Conservation (phyloP, 1,140 invertebrate species). For the Phortica variegata region DNA sequence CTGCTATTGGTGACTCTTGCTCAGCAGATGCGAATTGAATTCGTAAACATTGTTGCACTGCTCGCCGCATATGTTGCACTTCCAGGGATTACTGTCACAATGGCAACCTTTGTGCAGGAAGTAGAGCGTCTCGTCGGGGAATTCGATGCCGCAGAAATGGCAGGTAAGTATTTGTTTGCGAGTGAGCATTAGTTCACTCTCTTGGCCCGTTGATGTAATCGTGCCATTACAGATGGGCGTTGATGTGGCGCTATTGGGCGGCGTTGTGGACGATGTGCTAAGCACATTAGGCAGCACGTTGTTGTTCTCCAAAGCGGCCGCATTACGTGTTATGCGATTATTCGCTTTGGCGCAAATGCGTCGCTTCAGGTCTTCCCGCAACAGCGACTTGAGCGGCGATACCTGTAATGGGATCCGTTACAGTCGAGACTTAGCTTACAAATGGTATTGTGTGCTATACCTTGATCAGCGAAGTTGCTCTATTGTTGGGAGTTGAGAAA, state of each 20-base stretch:
- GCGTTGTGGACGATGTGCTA: constrained; percentile 11
- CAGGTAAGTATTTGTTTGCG: constrained; percentile 68
- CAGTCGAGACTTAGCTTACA: not conserved
- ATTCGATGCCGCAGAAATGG: constrained; percentile 89
- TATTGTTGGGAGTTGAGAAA: constrained; percentile 43
- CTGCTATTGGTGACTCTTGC: constrained; percentile 82
- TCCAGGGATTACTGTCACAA: constrained; percentile 95
- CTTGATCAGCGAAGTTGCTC: constrained; percentile 56
- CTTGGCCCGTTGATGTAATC: constrained; percentile 66
- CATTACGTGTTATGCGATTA: constrained; percentile 57
- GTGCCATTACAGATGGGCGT: constrained; percentile 63
- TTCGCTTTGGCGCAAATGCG: constrained; percentile 67
- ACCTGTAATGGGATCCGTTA: constrained; percentile 60
- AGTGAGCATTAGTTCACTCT: constrained; percentile 57
- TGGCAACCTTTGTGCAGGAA: constrained; percentile 97
- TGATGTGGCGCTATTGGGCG: constrained; percentile 25
- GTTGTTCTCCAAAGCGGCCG: constrained; percentile 44
- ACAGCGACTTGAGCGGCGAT: constrained; percentile 78
- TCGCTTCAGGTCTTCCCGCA: constrained; percentile 77
- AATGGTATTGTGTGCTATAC: constrained; percentile 12
- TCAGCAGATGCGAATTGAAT: constrained; percentile 94
- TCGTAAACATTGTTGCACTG: constrained; percentile 91
- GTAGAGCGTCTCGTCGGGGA: constrained; percentile 92
- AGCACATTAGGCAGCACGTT: constrained; percentile 37
- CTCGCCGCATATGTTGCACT: constrained; percentile 96